Conservation (phyloP, 2,888 invertebrate genomes). For the Euplexia lucipara region DNA sequence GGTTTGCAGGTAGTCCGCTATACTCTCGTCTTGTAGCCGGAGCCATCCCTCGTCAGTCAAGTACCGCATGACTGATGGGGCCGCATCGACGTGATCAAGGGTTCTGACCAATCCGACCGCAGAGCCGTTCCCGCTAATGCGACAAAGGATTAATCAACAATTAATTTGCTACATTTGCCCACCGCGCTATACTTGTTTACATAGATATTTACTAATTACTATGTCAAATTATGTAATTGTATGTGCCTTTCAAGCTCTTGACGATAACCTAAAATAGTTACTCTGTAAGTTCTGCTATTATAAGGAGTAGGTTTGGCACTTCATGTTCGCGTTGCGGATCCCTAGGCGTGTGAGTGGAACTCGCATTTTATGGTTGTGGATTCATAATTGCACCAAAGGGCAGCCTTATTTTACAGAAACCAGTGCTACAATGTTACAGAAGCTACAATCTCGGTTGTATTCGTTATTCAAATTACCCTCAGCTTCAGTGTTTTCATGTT, state of each 20-base stretch:
- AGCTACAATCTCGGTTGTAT: conserved; percentile 33
- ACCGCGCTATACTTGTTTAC: conserved; percentile 36
- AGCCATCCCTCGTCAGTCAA: conserved; percentile 58
- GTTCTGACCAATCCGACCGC: conserved; percentile 64
- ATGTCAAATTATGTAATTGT: conserved; percentile 31
- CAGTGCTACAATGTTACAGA: conserved; percentile 19
- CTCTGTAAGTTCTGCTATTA: conserved; percentile 14
- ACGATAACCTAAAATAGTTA: not conserved
- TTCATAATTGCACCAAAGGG: conserved; percentile 47
- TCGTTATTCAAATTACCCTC: conserved; percentile 36
- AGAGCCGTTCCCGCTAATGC: conserved; percentile 59
- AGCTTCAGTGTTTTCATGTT: conserved; percentile 33
- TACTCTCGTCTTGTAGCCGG: conserved; percentile 32
- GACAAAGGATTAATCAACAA: conserved; percentile 70
- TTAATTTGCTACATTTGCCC: conserved; percentile 71
- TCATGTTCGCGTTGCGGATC: conserved; percentile 7
- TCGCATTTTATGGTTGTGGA: conserved; percentile 45
- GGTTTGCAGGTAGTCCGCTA: conserved; percentile 38
- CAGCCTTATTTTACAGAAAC: conserved; percentile 36
- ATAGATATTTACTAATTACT: conserved; percentile 55
- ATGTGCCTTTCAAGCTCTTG: conserved; percentile 11
- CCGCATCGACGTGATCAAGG: conserved; percentile 73
- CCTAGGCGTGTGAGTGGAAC: conserved; percentile 29
- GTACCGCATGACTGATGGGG: conserved; percentile 71
- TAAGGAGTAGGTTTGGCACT: conserved; percentile 16